Base-by-base conservation (phyloP, 2,888 invertebrate species). In the Andrena bicolor region DNA sequence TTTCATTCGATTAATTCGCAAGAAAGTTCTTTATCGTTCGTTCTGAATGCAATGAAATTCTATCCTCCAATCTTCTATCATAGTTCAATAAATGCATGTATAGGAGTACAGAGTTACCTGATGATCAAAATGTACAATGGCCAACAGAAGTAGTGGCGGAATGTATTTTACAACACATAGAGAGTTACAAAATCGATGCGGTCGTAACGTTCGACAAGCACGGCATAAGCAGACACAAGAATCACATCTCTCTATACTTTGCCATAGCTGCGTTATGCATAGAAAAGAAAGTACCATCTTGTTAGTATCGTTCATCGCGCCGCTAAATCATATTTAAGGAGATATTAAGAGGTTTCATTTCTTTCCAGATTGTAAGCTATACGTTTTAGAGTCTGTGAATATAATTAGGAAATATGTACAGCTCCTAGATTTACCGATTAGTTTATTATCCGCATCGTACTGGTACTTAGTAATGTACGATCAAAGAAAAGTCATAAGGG, bases 161-260 rank as follows among this genome's bases (percentile, higher is more conserved):
- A 72, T 94, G 96, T 84, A 95, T 98, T 87, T 92, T 96, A 73
- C 95, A 96, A 83, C 95, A 97, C 78, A 94, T 98, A 53, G 97
- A 97, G 93, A 95, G 96, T 76, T 95, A 97, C 90, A 96, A 96
- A 90, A 97, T 98, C 91, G 97, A 98, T 91, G 97, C 97, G 1
- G 95, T 99, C 71, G 96, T 99, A 73, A 98, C 99, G 20, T 99
- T 99, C 95, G 99, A 99, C 94, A 96, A 97, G 91, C 95, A 97
- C 92, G 99, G 99, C 69, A 97, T 99, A 6, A 99, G 99, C 88
- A 96, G 97, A 6, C 99, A 99, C 94, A 95, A 96, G 30, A 99
- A 99, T 95, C 99, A 99, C 93, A 96, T 96, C 83, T 97, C 98
- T 80, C 96, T 98, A 84, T 98, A 97, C 93, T 97, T 97, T 94